These are phyloP conservation scores for Channa argus DNA, from an alignment of 2,113 vertebrate species.

Conservation along the genomic window DNA sequence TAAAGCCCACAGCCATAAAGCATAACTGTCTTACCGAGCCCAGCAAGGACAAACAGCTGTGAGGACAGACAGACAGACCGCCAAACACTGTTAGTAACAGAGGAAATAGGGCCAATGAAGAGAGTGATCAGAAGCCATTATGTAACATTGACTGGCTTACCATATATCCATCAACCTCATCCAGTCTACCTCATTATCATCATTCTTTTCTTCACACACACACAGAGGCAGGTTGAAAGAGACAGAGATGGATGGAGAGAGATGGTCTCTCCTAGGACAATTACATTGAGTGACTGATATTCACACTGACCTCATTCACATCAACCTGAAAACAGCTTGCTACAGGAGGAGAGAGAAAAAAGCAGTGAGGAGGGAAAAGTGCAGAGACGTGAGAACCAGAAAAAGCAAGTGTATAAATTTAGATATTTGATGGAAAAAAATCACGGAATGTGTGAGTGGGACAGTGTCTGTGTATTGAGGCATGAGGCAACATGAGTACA, in stretches of 20 bases:
- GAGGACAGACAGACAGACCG: slow-evolving; percentile 46
- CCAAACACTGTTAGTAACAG: slow-evolving; percentile 34
- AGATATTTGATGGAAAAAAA: slow-evolving; percentile 60
- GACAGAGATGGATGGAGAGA: slow-evolving; percentile 72
- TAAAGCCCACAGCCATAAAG: slow-evolving; percentile 40
- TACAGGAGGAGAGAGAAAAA: slow-evolving; percentile 30
- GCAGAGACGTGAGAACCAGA: slow-evolving; percentile 14
- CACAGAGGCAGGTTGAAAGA: slow-evolving; percentile 56
- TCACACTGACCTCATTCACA: slow-evolving; percentile 71
- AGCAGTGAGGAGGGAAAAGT: slow-evolving; percentile 5
- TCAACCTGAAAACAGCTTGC: slow-evolving; percentile 57
- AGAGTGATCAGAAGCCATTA: slow-evolving; percentile 63
- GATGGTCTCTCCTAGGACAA: slow-evolving; percentile 78
- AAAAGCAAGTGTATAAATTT: slow-evolving; percentile 35
- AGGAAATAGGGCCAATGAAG: slow-evolving; percentile 58
- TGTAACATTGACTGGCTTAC: slow-evolving; percentile 53
- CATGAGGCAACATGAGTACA: slow-evolving; percentile 44
- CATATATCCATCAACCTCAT: slow-evolving; percentile 62
- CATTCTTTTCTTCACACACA: slow-evolving; percentile 27
- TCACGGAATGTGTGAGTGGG: slow-evolving; percentile 31
- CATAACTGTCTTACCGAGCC: slow-evolving; percentile 18
- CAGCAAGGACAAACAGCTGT: slow-evolving; percentile 61
- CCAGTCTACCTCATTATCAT: slow-evolving; percentile 66
- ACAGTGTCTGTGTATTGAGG: slow-evolving; percentile 16
- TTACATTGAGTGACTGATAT: slow-evolving; percentile 81